Base-by-base conservation (phyloP, 37 sponge, comb jelly and placozoan genomes). In the Geodia barretti region DNA sequence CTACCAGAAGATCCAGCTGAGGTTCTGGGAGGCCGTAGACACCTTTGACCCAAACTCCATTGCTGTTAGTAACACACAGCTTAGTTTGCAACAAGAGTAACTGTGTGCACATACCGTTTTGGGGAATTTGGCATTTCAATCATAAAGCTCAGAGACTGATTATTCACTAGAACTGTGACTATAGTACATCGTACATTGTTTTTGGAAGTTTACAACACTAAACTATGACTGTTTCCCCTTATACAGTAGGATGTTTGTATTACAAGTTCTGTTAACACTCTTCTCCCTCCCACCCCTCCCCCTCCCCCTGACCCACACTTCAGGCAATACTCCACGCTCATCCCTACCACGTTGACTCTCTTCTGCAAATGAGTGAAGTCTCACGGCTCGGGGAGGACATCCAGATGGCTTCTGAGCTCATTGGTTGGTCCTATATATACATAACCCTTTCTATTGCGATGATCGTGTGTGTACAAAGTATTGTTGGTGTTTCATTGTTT, bases 281-380 rank as follows among this genome's bases (percentile, higher is more conserved):
- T 37, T 70, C 54, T 14, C 14, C 14, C 65, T 30, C 33, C 23
- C 77, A 30, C 3, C 9, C 21, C 2, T 59, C 62, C 29, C 38
- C 64, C 63, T 25, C 40, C n/a, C 77, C 23, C 63, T 33, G 9
- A 60, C 72, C 39, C 61, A 41, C 69, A 28, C 41, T 66, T 28
- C 62, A 87, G 87, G 80, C 75, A 1, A 78, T 96, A 0, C 85
- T 96, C 39, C 73, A 90, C 72, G 67, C 93, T 39, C 87, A 96
- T 63, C 97, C 97, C 3, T 97, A 97, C 64, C 97, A 97, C 80
- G 81, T 95, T 70, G 97, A 97, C 77, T 95, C 97, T 4, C 80
- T 97, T 33, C 86, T 97, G 9, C 97, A 97, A 75, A 74, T 97
- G 63, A 97, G 97, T 85, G 97, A 97, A 54, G 93, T 97, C 23